phyloP scores from a whole-genome alignment of 2,888 invertebrate species.

The Spodoptera picta region DNA sequence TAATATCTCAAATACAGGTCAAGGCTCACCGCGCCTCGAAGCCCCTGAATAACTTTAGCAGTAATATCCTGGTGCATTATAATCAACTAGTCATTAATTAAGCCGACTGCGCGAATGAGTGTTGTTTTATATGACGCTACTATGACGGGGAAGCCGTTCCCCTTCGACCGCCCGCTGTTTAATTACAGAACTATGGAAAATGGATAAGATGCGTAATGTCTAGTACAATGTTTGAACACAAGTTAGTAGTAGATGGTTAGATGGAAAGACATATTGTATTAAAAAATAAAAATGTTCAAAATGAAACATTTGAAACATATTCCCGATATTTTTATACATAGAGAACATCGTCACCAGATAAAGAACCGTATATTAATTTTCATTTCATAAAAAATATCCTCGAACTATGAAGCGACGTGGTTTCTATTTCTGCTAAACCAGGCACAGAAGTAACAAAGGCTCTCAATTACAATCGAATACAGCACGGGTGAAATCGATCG shows the following conservation, averaged over 20 bases:
- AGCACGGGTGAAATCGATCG: slow-evolving; percentile 10
- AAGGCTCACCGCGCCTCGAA: slow-evolving; percentile 13
- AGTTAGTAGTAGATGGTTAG: background rate
- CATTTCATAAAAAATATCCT: too few species aligned
- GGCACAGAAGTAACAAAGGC: background rate
- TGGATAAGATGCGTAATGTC: slow-evolving; percentile 24
- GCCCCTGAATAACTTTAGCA: slow-evolving; percentile 4
- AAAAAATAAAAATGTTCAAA: too few species aligned
- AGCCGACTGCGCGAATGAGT: slow-evolving; percentile 56
- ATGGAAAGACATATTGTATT: background rate
- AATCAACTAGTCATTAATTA: slow-evolving; percentile 65
- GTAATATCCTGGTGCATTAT: slow-evolving; percentile 51
- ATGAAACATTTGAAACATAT: too few species aligned
- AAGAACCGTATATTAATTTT: too few species aligned
- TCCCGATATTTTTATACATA: too few species aligned
- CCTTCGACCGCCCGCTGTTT: slow-evolving; percentile 44
- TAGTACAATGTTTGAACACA: background rate
- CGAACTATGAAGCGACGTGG: too few species aligned
- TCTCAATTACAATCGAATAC: background rate
- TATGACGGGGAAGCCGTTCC: slow-evolving; percentile 49
- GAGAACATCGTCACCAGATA: too few species aligned
- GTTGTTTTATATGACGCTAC: slow-evolving; percentile 58
- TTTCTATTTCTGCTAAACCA: background rate
- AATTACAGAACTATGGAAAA: slow-evolving; percentile 23
- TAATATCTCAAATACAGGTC: slow-evolving; percentile 16